Evolutionary conservation across 2,888 invertebrate genomes (phyloP), one percentile per base, ranked within the genome.

Genomic region (Rhagonycha fulva): DNA sequence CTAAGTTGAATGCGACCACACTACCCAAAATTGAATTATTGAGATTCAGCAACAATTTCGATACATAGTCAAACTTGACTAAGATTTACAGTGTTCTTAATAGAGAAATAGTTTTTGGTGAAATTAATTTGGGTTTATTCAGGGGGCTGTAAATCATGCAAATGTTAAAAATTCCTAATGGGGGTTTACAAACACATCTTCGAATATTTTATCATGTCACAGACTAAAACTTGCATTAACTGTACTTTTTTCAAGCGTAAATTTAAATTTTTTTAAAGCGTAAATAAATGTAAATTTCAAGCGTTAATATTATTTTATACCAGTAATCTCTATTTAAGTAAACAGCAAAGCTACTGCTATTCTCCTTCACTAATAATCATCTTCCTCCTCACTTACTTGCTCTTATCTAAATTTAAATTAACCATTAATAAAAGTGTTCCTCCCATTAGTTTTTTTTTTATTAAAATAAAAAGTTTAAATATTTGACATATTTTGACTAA

Each of bases 21-120:
- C 67, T 63, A 61, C 71, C 74, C 47, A 30, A 71, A 76, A 76
- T 76, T 76, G 69, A 76, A 76, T 76, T 76, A 73, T 74, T 62
- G 71, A 71, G 68, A 73, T 71, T 74, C 74, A 71, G 70, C 72
- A 72, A 73, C 73, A 73, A 68, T 68, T 30, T 68, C 32, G 68
- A 68, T 30, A 32, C 68, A 68, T 32, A 26, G 72, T 72, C 32
- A 72, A 61, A 68, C 24, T 70, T 68, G 71, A 63, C 70, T 67
- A 62, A 69, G 68, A 68, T 68, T 63, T 62, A 62, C 67, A 71
- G 69, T n/a, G 47, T 47, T 74, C 72, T 28, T 32, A 30, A 26
- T 30, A 14, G 30, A 68, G 68, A 30, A 32, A 30, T 68, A 68
- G 68, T 14, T 30, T n/a, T 66, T 19, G 63, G 19, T 4, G 9